These are phyloP conservation scores for Gerris lacustris DNA, from an alignment of 2,888 invertebrate species.

Conservation along the genomic window DNA sequence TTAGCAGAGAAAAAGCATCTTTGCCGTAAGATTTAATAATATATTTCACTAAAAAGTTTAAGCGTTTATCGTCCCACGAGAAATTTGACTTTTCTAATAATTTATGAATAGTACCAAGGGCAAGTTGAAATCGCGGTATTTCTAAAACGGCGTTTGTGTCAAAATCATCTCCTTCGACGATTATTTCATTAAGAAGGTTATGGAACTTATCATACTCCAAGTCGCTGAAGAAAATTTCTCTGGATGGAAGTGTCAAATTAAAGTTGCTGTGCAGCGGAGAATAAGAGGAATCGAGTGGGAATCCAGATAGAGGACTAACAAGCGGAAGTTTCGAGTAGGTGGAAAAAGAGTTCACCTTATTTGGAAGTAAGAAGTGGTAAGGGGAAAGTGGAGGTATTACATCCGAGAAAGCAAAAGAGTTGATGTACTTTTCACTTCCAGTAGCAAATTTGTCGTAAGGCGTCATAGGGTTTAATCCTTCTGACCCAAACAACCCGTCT, in stretches of 20 bases:
- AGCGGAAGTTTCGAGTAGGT: background rate
- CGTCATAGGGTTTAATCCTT: background rate
- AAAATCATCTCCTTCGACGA: background rate
- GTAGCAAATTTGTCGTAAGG: background rate
- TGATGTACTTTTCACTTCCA: background rate
- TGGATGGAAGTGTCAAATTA: background rate
- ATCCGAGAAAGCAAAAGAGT: background rate
- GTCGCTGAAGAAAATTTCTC: background rate
- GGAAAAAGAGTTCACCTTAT: background rate
- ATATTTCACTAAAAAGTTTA: background rate
- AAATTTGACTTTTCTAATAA: background rate
- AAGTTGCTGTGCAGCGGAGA: background rate
- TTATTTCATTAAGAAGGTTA: background rate
- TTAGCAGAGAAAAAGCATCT: background rate
- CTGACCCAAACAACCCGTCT: background rate
- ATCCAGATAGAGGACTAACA: background rate
- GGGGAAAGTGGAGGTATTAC: background rate
- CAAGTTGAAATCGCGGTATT: background rate
- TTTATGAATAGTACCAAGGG: background rate
- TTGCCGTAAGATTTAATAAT: background rate
- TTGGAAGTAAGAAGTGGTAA: background rate
- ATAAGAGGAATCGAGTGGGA: background rate
- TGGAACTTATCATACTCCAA: background rate
- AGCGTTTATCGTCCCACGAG: background rate
- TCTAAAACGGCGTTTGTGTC: background rate